Percentiles rank a stretch among this genome's conserved stretches.
These are phyloP conservation scores for Leiothrix lutea DNA, from an alignment of 2,113 vertebrate species.

Conservation along the genomic window DNA sequence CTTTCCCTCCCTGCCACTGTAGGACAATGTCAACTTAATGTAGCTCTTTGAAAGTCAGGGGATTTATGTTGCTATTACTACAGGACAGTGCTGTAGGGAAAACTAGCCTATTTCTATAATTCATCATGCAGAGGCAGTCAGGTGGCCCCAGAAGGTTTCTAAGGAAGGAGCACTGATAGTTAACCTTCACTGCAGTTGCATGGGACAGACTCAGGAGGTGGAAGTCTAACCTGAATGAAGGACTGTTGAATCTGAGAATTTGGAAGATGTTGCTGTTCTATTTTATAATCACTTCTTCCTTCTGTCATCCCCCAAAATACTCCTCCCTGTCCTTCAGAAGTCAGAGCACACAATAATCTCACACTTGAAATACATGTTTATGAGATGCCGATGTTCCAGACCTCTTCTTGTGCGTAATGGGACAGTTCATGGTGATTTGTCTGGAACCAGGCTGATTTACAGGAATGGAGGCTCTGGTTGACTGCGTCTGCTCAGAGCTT, in stretches of 20 bases:
- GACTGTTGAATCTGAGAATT: neutral
- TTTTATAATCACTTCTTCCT: neutral
- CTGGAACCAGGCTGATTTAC: neutral
- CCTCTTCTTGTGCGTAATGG: neutral
- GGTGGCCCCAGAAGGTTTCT: neutral
- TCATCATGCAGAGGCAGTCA: neutral
- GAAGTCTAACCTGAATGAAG: neutral
- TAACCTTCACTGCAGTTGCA: neutral
- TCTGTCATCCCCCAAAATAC: too few species aligned
- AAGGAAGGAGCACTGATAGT: neutral
- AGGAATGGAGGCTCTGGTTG: neutral
- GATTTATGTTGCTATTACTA: neutral
- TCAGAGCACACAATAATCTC: neutral
- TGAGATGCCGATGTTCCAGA: neutral
- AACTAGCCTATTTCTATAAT: neutral
- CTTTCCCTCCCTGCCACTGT: neutral
- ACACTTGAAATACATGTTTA: neutral
- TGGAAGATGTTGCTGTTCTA: neutral
- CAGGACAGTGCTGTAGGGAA: neutral
- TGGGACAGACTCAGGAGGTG: accelerated
- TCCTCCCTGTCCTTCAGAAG: neutral
- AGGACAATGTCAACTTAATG: neutral
- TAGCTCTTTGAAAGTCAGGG: neutral
- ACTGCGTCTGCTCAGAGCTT: neutral
- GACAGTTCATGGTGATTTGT: neutral